Evolutionary conservation across 2,797 vertebrate species (phyloP).

Genomic region (Alcedo quadribrachys): DNA sequence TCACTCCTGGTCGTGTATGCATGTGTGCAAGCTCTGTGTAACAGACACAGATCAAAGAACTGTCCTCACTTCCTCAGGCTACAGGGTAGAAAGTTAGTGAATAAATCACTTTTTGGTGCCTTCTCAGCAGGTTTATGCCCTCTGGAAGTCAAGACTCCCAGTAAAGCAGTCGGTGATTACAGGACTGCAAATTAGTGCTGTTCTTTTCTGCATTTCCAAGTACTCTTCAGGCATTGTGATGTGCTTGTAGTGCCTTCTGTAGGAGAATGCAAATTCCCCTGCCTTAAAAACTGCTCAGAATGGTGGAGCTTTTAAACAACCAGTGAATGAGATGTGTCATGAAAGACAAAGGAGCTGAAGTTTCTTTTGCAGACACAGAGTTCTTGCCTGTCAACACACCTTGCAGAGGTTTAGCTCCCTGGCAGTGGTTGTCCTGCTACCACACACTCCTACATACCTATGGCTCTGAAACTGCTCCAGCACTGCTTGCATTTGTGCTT

Average conservation of each 20-base stretch:
- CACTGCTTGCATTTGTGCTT: not conserved
- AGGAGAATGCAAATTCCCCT: not conserved
- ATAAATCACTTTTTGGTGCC: not conserved
- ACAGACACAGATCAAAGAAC: fast-evolving
- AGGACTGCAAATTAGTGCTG: not conserved
- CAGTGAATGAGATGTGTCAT: not conserved
- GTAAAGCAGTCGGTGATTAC: not conserved
- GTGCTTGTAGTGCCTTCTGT: not conserved
- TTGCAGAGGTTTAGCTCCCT: not conserved
- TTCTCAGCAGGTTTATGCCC: not conserved
- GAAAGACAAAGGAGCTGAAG: not conserved
- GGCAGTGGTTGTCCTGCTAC: not conserved
- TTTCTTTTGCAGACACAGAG: not conserved
- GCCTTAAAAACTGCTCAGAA: not conserved
- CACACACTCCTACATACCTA: fast-evolving
- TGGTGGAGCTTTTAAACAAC: not conserved
- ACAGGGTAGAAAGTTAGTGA: not conserved
- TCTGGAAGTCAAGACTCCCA: not conserved
- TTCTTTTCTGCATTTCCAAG: not conserved
- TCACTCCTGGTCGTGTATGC: not conserved
- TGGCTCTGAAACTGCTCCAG: not conserved
- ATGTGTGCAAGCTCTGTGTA: not conserved
- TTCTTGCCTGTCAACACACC: not conserved
- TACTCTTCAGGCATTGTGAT: not conserved
- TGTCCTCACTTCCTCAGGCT: not conserved